Percentiles rank a stretch among this genome's conserved stretches.
phyloP scores from a whole-genome alignment of 2,888 invertebrate genomes.

The Brachypalpus laphriformis region DNA sequence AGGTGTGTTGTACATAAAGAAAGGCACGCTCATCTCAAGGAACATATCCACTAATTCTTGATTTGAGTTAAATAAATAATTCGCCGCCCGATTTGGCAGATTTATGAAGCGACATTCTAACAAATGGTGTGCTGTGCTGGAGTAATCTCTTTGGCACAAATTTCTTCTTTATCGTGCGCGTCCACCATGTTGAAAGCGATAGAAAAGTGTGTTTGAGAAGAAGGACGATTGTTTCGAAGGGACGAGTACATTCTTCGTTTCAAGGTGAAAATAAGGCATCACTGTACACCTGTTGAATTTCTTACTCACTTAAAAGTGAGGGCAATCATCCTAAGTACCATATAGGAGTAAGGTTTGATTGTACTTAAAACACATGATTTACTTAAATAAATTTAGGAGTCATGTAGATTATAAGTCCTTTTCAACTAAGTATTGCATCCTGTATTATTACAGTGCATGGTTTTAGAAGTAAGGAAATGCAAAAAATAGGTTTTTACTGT shows the following conservation, averaged over 20 bases:
- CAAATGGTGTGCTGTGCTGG: conserved; percentile 34
- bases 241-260: no score
- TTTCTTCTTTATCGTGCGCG: neutral
- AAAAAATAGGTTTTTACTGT: no score
- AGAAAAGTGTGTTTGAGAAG: conserved; percentile 1
- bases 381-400: no score
- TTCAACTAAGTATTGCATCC: no score
- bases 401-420: no score
- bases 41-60: conserved; percentile 17
- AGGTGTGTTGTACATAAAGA: conserved; percentile 8
- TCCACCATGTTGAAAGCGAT: neutral
- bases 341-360: no score
- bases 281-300: neutral
- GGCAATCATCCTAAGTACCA: no score
- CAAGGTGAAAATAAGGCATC: neutral
- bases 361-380: no score
- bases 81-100: conserved; percentile 30
- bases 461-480: no score
- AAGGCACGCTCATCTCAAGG: neutral
- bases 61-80: conserved; percentile 45
- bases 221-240: neutral
- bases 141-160: conserved; percentile 10
- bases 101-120: conserved; percentile 60
- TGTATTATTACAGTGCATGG: no score
- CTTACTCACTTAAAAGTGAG: no score